Evolutionary conservation across 2,113 vertebrate genomes (phyloP).

Genomic region (Melanocharis versteri): DNA sequence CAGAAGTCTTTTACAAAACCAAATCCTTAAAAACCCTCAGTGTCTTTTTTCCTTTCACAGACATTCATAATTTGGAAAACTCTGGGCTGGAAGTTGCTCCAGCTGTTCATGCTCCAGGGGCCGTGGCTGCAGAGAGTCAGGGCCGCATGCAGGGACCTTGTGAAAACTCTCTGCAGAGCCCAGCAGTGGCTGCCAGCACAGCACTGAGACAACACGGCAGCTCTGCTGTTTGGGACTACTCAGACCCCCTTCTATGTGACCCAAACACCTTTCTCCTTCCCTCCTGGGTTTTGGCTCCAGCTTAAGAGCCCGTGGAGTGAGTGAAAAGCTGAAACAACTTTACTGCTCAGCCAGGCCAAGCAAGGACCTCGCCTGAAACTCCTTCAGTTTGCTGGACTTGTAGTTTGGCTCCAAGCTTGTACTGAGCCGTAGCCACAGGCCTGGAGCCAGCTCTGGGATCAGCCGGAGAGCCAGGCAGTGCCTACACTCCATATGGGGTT

Average conservation of each 20-base stretch:
- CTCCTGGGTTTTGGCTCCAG: not conserved
- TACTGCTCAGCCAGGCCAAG: not conserved
- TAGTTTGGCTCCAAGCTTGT: not conserved
- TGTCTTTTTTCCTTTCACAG: not conserved
- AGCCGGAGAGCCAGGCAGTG: too few relatives aligned
- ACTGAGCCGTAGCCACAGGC: not conserved
- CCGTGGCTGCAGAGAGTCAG: not conserved
- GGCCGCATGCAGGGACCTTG: not conserved
- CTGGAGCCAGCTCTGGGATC: not conserved
- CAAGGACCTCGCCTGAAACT: not conserved
- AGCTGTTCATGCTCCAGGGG: not conserved
- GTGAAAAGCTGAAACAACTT: not conserved
- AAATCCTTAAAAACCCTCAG: not conserved
- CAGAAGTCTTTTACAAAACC: not conserved
- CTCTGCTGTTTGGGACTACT: not conserved
- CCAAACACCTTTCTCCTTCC: not conserved
- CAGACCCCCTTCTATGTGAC: not conserved
- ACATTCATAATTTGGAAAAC: not conserved
- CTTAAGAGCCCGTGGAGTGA: not conserved
- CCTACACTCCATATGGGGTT: rapidly evolving
- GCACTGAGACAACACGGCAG: not conserved
- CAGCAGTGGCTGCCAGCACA: not conserved
- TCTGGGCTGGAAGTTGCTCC: not conserved
- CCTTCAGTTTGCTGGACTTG: not conserved
- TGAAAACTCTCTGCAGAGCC: not conserved